Base-by-base conservation (phyloP, 1,140 invertebrate genomes). In the Araneus ventricosus region DNA sequence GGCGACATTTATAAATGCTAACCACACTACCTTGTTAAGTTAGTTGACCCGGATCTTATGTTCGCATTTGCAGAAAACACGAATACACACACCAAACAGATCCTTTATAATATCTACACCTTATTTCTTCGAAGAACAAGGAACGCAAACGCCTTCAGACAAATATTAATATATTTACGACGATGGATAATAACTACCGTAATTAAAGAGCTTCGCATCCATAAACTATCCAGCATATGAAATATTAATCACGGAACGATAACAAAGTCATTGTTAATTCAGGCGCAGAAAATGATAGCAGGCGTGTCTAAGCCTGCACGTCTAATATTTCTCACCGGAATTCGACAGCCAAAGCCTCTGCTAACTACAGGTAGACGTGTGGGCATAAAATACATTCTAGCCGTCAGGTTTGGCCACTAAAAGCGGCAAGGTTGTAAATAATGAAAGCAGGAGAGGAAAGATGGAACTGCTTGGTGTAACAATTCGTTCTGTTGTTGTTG, bases 351-450 rank as follows among this genome's bases (percentile, higher is more conserved):
- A 67, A 67, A 63, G 61, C n/a, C n/a, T 27, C 61, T 22, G 22
- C 24, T 14, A 27, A 67, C 63, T 67, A 14, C 63, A 67, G 63
- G 63, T 30, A 27, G 24, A 67, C 63, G 63, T 27, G 67, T 75
- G 30, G 67, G 5, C 30, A 75, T 75, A 75, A 75, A 75, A 75
- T 75, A 75, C 67, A 14, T 30, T 75, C 67, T 20, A 20, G 67
- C 67, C 67, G 17, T 22, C 30, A 37, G 34, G 30, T 75, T n/a
- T 75, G 10, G 30, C 70, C 27, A 20, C 27, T 75, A 75, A 75
- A 34, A 75, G 70, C 30, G 30, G 34, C 24, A 17, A 84, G 80
- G 27, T 84, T 27, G 80, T 84, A 84, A 84, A 84, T 84, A 84
- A 84, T 52, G 39, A 39, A 27, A 84, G 45, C 41, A 30, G 45